phyloP scores from a whole-genome alignment of 2,113 vertebrate genomes.

The Coturnix japonica region DNA sequence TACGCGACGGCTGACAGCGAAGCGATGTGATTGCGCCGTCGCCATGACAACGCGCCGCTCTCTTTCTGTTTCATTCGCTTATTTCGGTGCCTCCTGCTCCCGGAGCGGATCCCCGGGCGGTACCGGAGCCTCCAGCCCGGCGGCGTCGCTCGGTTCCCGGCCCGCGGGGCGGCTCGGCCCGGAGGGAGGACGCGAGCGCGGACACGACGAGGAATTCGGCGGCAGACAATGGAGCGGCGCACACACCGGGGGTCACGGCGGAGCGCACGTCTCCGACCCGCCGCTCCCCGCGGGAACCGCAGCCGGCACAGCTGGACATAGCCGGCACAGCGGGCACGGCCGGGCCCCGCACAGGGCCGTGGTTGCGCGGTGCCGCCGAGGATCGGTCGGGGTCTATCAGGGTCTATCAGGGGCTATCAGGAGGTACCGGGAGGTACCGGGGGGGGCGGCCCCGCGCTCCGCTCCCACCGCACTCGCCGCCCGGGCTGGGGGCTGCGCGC shows the following conservation, averaged over 20 bases:
- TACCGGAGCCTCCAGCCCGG: no score
- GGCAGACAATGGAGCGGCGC: background rate
- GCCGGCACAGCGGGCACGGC: no score
- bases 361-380: no score
- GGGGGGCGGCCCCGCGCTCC: background rate
- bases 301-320: no score
- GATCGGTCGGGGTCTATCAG: no score
- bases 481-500: constrained; percentile 37
- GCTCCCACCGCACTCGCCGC: constrained; percentile 70
- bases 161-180: no score
- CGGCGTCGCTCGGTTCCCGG: background rate
- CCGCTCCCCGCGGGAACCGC: no score
- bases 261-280: constrained; percentile 10
- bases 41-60: constrained; percentile 88
- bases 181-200: no score
- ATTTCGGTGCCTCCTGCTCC: constrained; percentile 71
- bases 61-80: constrained; percentile 90
- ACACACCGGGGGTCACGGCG: constrained; percentile 25
- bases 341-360: no score
- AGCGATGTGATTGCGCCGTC: constrained; percentile 91
- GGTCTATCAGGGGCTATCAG: no score
- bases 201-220: background rate
- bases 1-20: constrained; percentile 90
- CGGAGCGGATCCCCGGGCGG: background rate
- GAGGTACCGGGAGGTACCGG: no score